Percentiles rank a stretch among this genome's conserved stretches.
phyloP scores from a whole-genome alignment of 2,113 vertebrate species.

The Myotis lucifugus region DNA sequence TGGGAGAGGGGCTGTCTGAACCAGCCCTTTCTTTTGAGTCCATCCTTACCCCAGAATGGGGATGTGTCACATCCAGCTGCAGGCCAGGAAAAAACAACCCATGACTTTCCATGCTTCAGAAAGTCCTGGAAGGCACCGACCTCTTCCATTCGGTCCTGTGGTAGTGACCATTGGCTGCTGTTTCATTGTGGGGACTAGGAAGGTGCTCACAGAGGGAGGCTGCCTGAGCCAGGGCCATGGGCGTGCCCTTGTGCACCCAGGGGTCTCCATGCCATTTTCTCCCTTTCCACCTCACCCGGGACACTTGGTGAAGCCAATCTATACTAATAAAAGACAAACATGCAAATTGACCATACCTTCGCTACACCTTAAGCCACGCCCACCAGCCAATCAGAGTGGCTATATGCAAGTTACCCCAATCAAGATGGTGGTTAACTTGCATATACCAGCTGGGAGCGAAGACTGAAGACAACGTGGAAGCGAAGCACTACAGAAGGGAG shows the following conservation, averaged over 20 bases:
- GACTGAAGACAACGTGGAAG: no score
- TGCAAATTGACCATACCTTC: no score
- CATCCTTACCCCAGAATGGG: neutral
- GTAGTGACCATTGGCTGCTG: slow-evolving; percentile 11
- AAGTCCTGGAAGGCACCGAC: neutral
- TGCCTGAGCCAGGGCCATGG: neutral
- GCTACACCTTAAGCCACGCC: no score
- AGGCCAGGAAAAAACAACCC: neutral
- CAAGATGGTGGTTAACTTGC: no score
- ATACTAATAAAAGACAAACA: no score
- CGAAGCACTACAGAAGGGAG: no score
- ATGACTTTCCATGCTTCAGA: neutral
- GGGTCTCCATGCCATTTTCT: neutral
- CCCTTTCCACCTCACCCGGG: neutral
- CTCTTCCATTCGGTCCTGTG: neutral
- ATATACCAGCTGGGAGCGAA: no score
- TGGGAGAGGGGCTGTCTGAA: neutral
- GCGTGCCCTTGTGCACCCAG: slow-evolving; percentile 24
- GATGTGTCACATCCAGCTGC: neutral
- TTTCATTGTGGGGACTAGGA: slow-evolving; percentile 5
- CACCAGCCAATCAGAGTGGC: no score
- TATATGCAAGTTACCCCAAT: no score
- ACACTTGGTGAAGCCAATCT: neutral
- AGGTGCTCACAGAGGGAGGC: slow-evolving; percentile 16
- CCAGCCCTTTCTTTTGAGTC: neutral